Evolutionary conservation across 1,140 invertebrate species (phyloP).

Genomic region (Pseudomyrmex pallidus): DNA sequence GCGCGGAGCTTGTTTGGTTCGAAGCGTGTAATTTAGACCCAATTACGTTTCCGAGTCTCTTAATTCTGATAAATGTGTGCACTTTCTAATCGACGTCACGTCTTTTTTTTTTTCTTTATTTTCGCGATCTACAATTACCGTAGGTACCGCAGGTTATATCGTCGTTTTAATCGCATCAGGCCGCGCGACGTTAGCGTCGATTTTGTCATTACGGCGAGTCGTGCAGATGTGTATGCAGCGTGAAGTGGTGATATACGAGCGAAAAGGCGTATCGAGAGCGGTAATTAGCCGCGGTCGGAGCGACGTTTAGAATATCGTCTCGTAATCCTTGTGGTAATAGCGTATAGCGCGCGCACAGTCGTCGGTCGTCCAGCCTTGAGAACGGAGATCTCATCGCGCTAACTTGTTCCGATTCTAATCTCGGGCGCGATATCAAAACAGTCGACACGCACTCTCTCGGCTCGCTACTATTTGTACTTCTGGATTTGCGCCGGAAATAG

Average conservation of each 20-base stretch:
- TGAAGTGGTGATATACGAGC: neutral
- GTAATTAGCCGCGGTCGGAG: constrained; percentile 13
- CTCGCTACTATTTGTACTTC: constrained; percentile 10
- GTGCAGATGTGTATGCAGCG: neutral
- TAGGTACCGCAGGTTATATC: neutral
- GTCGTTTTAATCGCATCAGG: constrained; percentile 10
- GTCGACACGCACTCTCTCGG: constrained; percentile 1
- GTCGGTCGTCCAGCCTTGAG: neutral
- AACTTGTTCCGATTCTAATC: constrained; percentile 31
- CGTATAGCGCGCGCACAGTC: neutral
- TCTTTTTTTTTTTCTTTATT: neutral
- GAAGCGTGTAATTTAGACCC: constrained; percentile 46
- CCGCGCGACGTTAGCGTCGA: neutral
- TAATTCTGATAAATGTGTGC: constrained; percentile 32
- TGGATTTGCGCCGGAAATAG: constrained; percentile 26
- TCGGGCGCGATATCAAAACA: neutral
- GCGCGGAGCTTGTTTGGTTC: neutral
- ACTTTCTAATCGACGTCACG: constrained; percentile 19
- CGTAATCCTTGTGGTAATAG: neutral
- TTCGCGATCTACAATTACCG: neutral
- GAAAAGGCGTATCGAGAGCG: constrained; percentile 2
- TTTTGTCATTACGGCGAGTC: constrained; percentile 12
- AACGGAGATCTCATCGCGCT: constrained; percentile 8
- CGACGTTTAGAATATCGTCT: neutral
- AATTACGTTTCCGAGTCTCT: constrained; percentile 41